Evolutionary conservation across 1,140 invertebrate genomes (phyloP).

Genomic region (Doryteuthis pealeii): DNA sequence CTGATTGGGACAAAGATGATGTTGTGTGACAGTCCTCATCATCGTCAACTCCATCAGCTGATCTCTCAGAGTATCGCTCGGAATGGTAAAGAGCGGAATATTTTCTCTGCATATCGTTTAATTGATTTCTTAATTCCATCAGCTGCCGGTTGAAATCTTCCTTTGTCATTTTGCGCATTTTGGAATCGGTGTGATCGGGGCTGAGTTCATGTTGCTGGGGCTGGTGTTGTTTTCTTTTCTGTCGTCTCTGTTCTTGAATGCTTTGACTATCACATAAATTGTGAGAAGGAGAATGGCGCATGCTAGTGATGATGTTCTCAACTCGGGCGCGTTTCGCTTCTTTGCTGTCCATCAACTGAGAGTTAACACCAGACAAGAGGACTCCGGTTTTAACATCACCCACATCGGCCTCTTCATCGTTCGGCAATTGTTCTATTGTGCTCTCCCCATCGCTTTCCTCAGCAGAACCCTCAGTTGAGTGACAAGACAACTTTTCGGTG

Average conservation of each 20-base stretch:
- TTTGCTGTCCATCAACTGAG: conserved; percentile 36
- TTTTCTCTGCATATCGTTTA: conserved; percentile 87
- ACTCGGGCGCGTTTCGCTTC: conserved; percentile 88
- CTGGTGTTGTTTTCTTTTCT: conserved; percentile 95
- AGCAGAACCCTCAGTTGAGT: not conserved
- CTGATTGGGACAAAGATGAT: conserved; percentile 5
- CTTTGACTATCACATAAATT: conserved; percentile 25
- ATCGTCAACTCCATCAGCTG: not conserved
- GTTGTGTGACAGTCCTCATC: not conserved
- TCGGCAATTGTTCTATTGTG: conserved; percentile 15
- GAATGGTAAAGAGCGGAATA: conserved; percentile 82
- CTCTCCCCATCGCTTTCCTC: conserved; percentile 6
- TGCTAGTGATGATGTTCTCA: conserved; percentile 91
- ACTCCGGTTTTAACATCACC: conserved; percentile 40
- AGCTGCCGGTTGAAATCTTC: conserved; percentile 80
- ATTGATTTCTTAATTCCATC: conserved; percentile 82
- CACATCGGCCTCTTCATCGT: conserved; percentile 36
- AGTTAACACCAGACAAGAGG: conserved; percentile 37
- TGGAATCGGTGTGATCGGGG: conserved; percentile 46
- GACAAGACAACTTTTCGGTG: not conserved
- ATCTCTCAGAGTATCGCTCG: conserved; percentile 58
- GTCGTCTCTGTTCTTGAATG: conserved; percentile 72
- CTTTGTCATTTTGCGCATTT: conserved; percentile 67
- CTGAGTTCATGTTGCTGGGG: conserved; percentile 83
- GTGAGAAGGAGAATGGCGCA: conserved; percentile 77